phyloP scores from a whole-genome alignment of 2,113 vertebrate species.

The Chaetura pelagica region DNA sequence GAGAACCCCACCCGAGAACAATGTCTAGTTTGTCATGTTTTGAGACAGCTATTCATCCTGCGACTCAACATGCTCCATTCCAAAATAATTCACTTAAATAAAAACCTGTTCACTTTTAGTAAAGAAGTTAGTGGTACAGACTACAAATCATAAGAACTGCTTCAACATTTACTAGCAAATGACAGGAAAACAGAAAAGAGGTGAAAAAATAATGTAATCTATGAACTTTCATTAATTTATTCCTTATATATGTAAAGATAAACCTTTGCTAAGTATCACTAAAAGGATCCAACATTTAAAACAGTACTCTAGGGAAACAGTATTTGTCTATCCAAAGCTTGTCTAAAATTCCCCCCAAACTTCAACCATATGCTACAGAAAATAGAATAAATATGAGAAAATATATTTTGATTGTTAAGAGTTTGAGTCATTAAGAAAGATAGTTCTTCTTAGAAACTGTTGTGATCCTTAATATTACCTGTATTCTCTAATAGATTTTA shows the following conservation, averaged over 20 bases:
- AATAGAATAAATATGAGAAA: not conserved
- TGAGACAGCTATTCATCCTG: no score
- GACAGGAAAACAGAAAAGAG: not conserved
- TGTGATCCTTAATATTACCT: not conserved
- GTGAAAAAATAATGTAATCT: not conserved
- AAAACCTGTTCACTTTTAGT: not conserved
- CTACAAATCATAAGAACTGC: not conserved
- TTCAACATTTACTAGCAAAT: not conserved
- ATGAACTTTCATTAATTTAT: not conserved
- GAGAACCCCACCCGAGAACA: no score
- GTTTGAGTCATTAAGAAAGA: not conserved
- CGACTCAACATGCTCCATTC: no score
- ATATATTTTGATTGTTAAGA: not conserved
- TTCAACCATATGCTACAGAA: not conserved
- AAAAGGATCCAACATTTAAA: not conserved
- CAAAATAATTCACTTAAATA: not conserved
- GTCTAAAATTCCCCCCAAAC: not conserved
- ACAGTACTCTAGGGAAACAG: not conserved
- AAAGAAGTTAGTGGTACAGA: not conserved
- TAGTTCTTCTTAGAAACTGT: not conserved
- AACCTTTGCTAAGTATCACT: not conserved
- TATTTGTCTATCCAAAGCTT: not conserved
- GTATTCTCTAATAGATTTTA: not conserved
- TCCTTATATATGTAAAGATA: not conserved
- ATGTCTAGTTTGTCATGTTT: no score